Conservation (phyloP, 1,140 invertebrate genomes). For the Papilio helenus region DNA sequence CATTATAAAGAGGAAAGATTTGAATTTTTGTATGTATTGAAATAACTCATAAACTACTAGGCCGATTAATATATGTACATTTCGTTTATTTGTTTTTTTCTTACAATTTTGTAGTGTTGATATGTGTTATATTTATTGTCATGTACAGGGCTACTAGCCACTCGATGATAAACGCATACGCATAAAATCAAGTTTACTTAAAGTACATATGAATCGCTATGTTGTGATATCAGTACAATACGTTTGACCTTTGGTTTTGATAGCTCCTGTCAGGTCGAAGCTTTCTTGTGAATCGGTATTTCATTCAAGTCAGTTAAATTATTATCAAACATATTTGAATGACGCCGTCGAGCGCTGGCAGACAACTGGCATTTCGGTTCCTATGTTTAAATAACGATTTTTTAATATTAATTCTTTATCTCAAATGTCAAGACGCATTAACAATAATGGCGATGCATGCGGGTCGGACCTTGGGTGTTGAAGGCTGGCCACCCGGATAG, state of each 20-base stretch:
- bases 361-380: neutral
- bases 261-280: slow-evolving; percentile 22
- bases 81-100: neutral
- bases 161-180: neutral
- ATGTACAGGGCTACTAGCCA: neutral
- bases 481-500: slow-evolving; percentile 57
- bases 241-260: slow-evolving; percentile 32
- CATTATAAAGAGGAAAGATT: neutral
- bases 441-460: slow-evolving; percentile 45
- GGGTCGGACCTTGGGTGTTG: slow-evolving; percentile 43
- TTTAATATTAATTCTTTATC: slow-evolving; percentile 33
- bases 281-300: slow-evolving; percentile 1
- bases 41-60: no score
- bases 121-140: neutral
- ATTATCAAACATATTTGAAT: slow-evolving; percentile 27
- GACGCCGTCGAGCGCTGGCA: slow-evolving; percentile 1
- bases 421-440: slow-evolving; percentile 43
- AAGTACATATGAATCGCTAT: slow-evolving; percentile 10
- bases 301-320: slow-evolving; percentile 23
- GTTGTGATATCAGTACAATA: slow-evolving; percentile 14
- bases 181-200: slow-evolving; percentile 23
- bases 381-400: slow-evolving; percentile 7
- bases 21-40: no score
- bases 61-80: neutral
- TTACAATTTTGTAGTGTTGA: neutral